Conservation (phyloP, 2,113 vertebrate genomes). For the Rattus rattus region DNA sequence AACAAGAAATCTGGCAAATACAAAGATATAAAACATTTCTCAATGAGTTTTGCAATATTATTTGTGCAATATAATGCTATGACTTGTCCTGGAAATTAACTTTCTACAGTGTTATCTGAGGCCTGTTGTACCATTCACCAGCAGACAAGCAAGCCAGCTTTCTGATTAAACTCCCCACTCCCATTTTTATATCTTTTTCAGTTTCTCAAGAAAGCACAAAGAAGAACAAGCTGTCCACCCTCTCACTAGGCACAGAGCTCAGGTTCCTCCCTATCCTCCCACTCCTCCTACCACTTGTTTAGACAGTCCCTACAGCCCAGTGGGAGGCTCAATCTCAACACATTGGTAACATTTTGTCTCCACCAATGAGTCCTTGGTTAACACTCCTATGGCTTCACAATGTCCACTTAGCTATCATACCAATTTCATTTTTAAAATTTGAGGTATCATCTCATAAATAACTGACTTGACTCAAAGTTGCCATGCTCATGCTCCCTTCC, state of each 20-base stretch:
- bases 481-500: background rate
- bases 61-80: background rate
- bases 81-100: background rate
- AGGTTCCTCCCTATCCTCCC: background rate
- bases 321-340: background rate
- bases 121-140: background rate
- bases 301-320: background rate
- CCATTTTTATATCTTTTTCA: background rate
- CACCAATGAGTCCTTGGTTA: background rate
- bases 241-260: background rate
- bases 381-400: background rate
- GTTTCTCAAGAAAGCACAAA: background rate
- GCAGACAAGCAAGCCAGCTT: background rate
- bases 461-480: background rate
- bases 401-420: background rate
- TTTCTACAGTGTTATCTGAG: too few relatives aligned
- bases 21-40: background rate
- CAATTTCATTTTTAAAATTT: background rate
- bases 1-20: background rate
- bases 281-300: background rate
- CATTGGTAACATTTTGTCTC: background rate
- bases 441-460: background rate
- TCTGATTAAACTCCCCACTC: background rate
- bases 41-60: background rate
- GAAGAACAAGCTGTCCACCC: background rate